These are phyloP conservation scores for Rhipidura dahli DNA, from an alignment of 2,113 vertebrate genomes.

Conservation along the genomic window DNA sequence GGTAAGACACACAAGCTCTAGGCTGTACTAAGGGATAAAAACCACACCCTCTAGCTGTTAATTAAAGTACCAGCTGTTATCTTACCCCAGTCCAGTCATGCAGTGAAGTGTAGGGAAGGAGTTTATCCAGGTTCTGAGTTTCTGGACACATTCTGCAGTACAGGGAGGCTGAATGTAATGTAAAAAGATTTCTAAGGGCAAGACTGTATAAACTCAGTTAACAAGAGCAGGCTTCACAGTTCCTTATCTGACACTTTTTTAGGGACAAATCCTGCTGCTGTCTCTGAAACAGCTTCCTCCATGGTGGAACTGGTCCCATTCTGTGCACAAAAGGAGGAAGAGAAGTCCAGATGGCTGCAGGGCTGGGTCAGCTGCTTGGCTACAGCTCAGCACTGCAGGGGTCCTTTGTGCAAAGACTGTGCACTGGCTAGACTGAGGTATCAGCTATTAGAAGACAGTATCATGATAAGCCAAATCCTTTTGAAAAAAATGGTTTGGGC, in stretches of 20 bases:
- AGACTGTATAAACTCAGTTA: background rate
- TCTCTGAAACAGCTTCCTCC: conserved; percentile 10
- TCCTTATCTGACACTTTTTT: background rate
- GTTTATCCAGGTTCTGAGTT: conserved; percentile 77
- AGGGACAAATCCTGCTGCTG: background rate
- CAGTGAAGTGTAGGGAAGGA: conserved; percentile 87
- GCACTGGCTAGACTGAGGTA: background rate
- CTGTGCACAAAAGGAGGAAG: conserved; percentile 55
- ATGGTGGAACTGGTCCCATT: conserved; percentile 20
- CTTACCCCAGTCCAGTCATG: conserved; percentile 82
- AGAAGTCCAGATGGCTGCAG: conserved; percentile 51
- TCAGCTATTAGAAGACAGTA: background rate
- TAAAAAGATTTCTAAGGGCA: background rate
- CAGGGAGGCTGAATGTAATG: conserved; percentile 76
- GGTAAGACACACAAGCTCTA: background rate
- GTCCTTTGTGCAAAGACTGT: background rate
- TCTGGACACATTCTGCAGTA: conserved; percentile 83
- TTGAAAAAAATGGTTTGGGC: background rate
- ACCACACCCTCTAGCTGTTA: background rate
- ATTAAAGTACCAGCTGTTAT: background rate
- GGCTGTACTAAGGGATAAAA: background rate
- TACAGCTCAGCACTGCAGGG: conserved; percentile 32
- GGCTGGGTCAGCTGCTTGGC: conserved; percentile 34
- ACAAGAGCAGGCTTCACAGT: background rate
- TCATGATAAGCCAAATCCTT: background rate